Evolutionary conservation across 1,140 invertebrate genomes (phyloP).

Genomic region (Asbolus verrucosus): DNA sequence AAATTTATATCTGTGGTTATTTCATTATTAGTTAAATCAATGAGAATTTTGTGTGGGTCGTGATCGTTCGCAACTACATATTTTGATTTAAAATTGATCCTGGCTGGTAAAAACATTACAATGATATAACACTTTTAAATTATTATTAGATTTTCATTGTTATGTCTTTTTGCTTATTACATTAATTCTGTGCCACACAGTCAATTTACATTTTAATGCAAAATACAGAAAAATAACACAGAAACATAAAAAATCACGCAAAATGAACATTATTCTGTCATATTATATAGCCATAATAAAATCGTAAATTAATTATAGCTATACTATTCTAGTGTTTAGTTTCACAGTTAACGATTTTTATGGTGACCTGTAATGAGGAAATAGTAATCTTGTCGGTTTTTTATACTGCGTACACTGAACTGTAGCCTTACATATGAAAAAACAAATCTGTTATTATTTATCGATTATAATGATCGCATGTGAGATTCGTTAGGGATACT

Average conservation of each 20-base stretch:
- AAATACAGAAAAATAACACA: conserved; percentile 32
- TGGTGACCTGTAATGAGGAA: conserved; percentile 9
- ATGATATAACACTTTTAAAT: no score
- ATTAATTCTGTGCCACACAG: neutral
- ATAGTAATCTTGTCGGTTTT: neutral
- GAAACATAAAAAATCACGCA: conserved; percentile 25
- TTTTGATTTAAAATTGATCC: no score
- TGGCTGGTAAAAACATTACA: no score
- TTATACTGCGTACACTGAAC: neutral
- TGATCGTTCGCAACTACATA: no score
- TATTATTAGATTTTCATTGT: no score
- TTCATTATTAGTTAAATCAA: no score
- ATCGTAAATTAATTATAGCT: conserved; percentile 33
- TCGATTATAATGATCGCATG: neutral
- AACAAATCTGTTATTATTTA: neutral
- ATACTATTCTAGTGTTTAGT: conserved; percentile 2
- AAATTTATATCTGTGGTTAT: no score
- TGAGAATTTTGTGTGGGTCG: no score
- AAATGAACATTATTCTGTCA: conserved; percentile 15
- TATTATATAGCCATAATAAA: conserved; percentile 28
- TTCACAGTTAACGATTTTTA: conserved; percentile 26
- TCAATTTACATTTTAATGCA: conserved; percentile 25
- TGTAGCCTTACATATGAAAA: neutral
- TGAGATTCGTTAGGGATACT: neutral
- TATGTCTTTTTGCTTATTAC: no score